Base-by-base conservation (phyloP, 2,113 vertebrate species). In the Monarcha castaneiventris region DNA sequence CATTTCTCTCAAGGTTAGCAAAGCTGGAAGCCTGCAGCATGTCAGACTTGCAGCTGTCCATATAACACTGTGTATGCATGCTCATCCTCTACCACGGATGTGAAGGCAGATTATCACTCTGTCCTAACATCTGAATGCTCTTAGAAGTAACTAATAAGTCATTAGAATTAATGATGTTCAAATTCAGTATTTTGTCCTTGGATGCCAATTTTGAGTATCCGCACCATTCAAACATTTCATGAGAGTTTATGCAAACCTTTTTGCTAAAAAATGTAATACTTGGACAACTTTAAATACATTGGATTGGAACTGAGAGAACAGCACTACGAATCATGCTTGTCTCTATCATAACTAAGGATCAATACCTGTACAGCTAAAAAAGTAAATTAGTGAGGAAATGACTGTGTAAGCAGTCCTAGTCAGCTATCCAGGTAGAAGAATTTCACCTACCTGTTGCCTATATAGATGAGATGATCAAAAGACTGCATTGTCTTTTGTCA, bases 51-150 rank as follows among this genome's bases (percentile, higher is more conserved):
- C 71, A 83, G 56, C 43, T 87, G 43, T 32, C 19, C 32, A 49
- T 21, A 17, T 9, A 55, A 29, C 7, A n/a, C 48, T 26, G 8
- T 3, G 10, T 10, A 27, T 3, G 21, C 4, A 18, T 1, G 1
- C 5, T 76, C 49, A 68, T 25, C 1, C 43, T 18, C 44, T 29
- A 21, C 26, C 54, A 56, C 5, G 19, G 58, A 69, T 29, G 11
- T 33, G 26, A 69, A 84, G 29, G 29, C 22, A 92, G 16, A 80
- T 51, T 43, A 77, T 37, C 0, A 0, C 41, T 43, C 33, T 71
- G 16, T 11, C 2, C 0, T n/a, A 72, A 63, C 48, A 71, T 16
- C 20, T 49, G 32, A 58, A 44, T 13, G 19, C 27, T 56, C 79
- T 49, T 4, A 75, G 30, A 44, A 71, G 39, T 33, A 59, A 48